A percentile compares a stretch with the other conserved stretches of the same genome.
These are phyloP conservation scores for Aviceda subcristata DNA, from an alignment of 2,113 vertebrate species.

Conservation along the genomic window DNA sequence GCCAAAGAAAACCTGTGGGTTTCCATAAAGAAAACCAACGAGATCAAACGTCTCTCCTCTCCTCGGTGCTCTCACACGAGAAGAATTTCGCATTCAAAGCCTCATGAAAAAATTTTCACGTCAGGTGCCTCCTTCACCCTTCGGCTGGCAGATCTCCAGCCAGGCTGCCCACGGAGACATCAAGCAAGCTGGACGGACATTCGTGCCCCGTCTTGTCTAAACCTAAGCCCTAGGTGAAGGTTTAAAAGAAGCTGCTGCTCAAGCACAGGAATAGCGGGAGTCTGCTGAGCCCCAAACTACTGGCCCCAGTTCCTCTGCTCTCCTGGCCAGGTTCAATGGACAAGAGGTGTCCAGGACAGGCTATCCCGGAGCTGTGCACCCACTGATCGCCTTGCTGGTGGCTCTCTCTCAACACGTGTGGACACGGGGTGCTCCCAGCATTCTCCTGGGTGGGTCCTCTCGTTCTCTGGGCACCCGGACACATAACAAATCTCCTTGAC, in stretches of 20 bases:
- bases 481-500: background rate
- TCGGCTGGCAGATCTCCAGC: background rate
- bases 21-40: background rate
- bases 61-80: background rate
- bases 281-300: background rate
- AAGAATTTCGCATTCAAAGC: background rate
- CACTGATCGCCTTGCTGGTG: background rate
- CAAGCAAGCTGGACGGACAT: background rate
- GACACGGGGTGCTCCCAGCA: background rate
- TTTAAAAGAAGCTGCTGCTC: background rate
- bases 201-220: fast-evolving
- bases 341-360: fast-evolving
- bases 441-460: background rate
- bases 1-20: constrained; percentile 25
- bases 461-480: fast-evolving
- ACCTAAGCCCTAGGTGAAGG: background rate
- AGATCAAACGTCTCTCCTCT: background rate
- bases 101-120: background rate
- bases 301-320: background rate
- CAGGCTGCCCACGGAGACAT: background rate
- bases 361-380: background rate
- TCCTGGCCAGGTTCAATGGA: background rate
- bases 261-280: background rate
- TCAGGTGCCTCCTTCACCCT: background rate
- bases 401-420: background rate